Evolutionary conservation across 2,888 invertebrate genomes (phyloP).

Genomic region (Apodemia mormo): DNA sequence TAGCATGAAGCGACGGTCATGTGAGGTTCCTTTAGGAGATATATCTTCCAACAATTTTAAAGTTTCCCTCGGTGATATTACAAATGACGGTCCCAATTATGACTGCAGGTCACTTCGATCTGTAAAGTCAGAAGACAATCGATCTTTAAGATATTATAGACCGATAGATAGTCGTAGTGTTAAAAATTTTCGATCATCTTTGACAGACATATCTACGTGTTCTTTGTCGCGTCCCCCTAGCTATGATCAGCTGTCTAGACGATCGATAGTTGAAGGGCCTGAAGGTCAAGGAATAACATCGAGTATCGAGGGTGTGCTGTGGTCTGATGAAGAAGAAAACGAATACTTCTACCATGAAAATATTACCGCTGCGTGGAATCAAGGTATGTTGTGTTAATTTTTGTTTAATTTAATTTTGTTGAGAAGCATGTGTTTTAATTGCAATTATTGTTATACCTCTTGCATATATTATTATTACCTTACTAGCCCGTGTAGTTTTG

Average conservation of each 20-base stretch:
- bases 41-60: slow-evolving; percentile 73
- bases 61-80: slow-evolving; percentile 70
- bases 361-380: slow-evolving; percentile 73
- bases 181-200: slow-evolving; percentile 70
- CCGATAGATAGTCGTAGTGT: slow-evolving; percentile 73
- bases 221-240: slow-evolving; percentile 68
- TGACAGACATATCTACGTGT: slow-evolving; percentile 60
- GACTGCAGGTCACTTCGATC: slow-evolving; percentile 68
- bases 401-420: no score
- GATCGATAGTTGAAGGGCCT: slow-evolving; percentile 67
- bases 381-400: slow-evolving; percentile 55
- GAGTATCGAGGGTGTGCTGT: slow-evolving; percentile 77
- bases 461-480: no score
- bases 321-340: slow-evolving; percentile 79
- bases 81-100: slow-evolving; percentile 58
- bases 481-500: no score
- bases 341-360: slow-evolving; percentile 79
- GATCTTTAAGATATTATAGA: slow-evolving; percentile 60
- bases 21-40: slow-evolving; percentile 74
- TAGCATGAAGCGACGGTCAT: slow-evolving; percentile 73
- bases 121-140: slow-evolving; percentile 63
- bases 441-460: no score
- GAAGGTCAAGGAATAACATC: slow-evolving; percentile 69
- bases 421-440: no score
- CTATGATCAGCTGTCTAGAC: slow-evolving; percentile 70